These are phyloP conservation scores for Plebejus argus DNA, from an alignment of 2,888 invertebrate genomes.

Conservation along the genomic window DNA sequence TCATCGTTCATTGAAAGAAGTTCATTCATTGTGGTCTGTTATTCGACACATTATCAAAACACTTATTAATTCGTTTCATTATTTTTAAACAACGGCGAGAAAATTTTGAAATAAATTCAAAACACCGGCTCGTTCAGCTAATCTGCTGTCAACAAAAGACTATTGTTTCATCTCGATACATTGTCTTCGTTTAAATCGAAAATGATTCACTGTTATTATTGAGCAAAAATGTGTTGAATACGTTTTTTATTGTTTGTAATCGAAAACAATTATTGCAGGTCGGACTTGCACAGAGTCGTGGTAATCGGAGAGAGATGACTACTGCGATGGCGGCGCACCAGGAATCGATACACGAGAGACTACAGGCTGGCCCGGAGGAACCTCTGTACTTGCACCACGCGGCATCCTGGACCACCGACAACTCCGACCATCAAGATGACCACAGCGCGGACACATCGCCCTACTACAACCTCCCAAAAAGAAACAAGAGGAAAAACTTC, in stretches of 20 bases:
- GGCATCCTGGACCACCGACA: slow-evolving; percentile 76
- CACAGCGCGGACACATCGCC: slow-evolving; percentile 68
- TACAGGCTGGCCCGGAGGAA: slow-evolving; percentile 71
- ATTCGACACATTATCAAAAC: slow-evolving; percentile 18
- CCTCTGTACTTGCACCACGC: slow-evolving; percentile 75
- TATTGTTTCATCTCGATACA: slow-evolving; percentile 74
- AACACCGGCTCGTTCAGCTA: slow-evolving; percentile 79
- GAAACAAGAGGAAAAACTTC: slow-evolving; percentile 90
- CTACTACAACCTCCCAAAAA: slow-evolving; percentile 80
- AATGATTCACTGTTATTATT: slow-evolving; percentile 79
- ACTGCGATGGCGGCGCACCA: slow-evolving; percentile 81
- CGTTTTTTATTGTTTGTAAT: slow-evolving; percentile 73
- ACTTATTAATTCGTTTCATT: slow-evolving; percentile 40
- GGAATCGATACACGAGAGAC: slow-evolving; percentile 78
- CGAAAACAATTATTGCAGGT: slow-evolving; percentile 55
- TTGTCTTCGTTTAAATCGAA: slow-evolving; percentile 74
- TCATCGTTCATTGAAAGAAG: not conserved
- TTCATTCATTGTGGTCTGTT: not conserved
- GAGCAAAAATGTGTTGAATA: slow-evolving; percentile 72
- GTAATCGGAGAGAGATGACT: slow-evolving; percentile 76
- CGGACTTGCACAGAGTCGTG: slow-evolving; percentile 68
- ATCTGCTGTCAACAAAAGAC: slow-evolving; percentile 77
- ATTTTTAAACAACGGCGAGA: slow-evolving; percentile 73
- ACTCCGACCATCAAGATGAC: slow-evolving; percentile 66
- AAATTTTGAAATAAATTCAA: slow-evolving; percentile 69